Evolutionary conservation across 2,797 vertebrate species (phyloP).

Genomic region (Pseudochromis fuscus): DNA sequence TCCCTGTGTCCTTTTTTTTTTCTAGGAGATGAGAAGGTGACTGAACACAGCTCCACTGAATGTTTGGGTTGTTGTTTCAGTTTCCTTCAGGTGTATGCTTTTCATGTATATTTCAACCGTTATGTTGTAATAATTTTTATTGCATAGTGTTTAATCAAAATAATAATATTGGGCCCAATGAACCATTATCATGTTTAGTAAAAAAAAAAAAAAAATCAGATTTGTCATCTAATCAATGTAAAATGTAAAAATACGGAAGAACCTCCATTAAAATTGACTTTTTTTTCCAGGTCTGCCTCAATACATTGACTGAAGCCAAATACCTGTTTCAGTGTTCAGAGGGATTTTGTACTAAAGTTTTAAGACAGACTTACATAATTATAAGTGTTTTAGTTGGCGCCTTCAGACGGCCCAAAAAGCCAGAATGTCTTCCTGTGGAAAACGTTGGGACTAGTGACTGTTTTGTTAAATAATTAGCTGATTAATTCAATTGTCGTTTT

Average conservation of each 20-base stretch:
- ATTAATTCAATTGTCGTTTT: not conserved
- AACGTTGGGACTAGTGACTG: not conserved
- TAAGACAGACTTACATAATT: not conserved
- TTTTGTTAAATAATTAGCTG: not conserved
- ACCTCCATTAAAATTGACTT: no score
- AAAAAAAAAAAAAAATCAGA: no score
- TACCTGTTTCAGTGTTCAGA: not conserved
- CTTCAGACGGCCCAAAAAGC: not conserved
- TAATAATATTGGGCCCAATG: no score
- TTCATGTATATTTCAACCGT: not conserved
- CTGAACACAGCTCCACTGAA: not conserved
- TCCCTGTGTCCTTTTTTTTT: constrained; percentile 34
- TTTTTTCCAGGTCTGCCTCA: no score
- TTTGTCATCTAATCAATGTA: no score
- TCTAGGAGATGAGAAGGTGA: constrained; percentile 8
- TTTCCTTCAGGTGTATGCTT: not conserved
- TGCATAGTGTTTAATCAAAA: no score
- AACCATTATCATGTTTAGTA: no score
- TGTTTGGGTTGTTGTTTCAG: not conserved
- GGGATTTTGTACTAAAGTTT: not conserved
- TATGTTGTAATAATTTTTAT: no score
- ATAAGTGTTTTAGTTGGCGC: not conserved
- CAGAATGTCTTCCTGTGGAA: not conserved
- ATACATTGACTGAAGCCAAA: not conserved
- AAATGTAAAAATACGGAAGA: no score